Base-by-base conservation (phyloP, 2,113 vertebrate species). In the Oxygymnocypris stewartii region DNA sequence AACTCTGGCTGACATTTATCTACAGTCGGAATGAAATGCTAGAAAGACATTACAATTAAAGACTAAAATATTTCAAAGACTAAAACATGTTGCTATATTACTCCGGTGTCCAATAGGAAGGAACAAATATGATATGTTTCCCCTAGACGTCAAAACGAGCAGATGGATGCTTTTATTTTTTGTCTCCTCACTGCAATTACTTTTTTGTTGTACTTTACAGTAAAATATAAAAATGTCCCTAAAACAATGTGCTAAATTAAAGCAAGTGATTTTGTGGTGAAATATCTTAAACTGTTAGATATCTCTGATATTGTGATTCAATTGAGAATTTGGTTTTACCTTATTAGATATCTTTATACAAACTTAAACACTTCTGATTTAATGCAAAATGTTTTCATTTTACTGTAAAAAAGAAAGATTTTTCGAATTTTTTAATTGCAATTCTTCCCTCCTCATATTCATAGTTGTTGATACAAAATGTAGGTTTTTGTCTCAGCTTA, bases 31-130 rank as follows among this genome's bases (percentile, higher is more conserved):
- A 63, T 54, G 84, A 87, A 57, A 78, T 31, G 16, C 67, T 49
- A 42, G 2, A 69, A 47, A 71, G 54, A 78, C 57, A 49, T 35
- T 3, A 6, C n/a, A 82, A 73, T 78, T 16, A 44, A 40, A 54
- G 76, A 35, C 28, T 54, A 4, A 59, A 80, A 59, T 5, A 83
- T 89, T 47, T 84, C 28, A 31, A 31, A 31, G 28, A 31, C 28
- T 31, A 31, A 31, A 31, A 90, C 94, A 92, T 92, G 92, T 92
- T 92, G 90, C 69, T 88, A 88, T 80, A 85, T 89, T 82, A 61
- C 1, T 2, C 78, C 9, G 5, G 3, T 37, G 14, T 31, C 49
- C 51, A 20, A 18, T 4, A 78, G 28, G 4, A 57, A 23, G 37
- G 18, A 37, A 4, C n/a, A 51, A 31, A 54, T 51, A 4, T 51